Evolutionary conservation across 2,113 vertebrate species (phyloP).

Genomic region (Dromaius novaehollandiae): DNA sequence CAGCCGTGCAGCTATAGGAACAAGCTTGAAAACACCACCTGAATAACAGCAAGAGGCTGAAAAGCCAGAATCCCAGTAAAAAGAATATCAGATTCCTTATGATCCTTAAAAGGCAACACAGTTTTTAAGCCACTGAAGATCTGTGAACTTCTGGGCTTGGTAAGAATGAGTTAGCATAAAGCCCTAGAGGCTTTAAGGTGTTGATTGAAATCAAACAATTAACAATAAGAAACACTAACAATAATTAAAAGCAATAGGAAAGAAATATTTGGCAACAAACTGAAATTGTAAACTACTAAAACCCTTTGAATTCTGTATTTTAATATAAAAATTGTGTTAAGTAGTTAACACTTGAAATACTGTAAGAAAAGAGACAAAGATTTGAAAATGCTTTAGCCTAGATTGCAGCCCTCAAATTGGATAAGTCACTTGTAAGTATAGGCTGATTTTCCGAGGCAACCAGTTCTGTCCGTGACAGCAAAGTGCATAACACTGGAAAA

Average conservation of each 20-base stretch:
- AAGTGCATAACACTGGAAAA: not conserved
- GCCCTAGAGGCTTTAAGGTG: not conserved
- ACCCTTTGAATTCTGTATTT: not conserved
- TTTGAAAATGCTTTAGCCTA: not conserved
- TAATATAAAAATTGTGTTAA: not conserved
- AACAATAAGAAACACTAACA: not conserved
- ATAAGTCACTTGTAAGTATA: not conserved
- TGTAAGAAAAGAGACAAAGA: not conserved
- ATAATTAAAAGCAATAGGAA: not conserved
- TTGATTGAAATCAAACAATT: constrained; percentile 24
- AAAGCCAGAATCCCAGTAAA: not conserved
- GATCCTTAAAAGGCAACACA: not conserved
- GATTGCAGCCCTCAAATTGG: not conserved
- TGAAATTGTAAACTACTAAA: not conserved
- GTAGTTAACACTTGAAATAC: not conserved
- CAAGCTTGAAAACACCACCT: not conserved
- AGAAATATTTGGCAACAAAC: not conserved
- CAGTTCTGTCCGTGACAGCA: not conserved
- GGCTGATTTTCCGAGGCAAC: not conserved
- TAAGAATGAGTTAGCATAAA: not conserved
- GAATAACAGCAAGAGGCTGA: not conserved
- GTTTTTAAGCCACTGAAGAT: not conserved
- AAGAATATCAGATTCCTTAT: not conserved
- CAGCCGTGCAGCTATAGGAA: not conserved
- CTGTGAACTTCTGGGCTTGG: not conserved